Conservation (phyloP, 2,113 vertebrate species). For the Phaethon lepturus region DNA sequence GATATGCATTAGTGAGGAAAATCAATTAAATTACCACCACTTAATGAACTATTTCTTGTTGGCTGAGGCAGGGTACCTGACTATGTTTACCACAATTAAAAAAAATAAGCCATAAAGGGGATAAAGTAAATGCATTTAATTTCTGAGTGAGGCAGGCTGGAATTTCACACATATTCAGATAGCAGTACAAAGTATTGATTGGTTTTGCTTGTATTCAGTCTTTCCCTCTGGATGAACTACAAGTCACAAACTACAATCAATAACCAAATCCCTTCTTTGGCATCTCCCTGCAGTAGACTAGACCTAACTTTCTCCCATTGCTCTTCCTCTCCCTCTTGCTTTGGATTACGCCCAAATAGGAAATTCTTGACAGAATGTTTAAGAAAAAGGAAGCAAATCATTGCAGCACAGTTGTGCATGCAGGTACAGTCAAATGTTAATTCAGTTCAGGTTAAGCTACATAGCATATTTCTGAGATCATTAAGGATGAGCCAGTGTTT, state of each 20-base stretch:
- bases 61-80: not conserved
- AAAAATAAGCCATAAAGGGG: not conserved
- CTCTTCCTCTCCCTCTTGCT: not conserved
- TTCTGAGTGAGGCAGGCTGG: not conserved
- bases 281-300: not conserved
- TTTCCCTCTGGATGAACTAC: not conserved
- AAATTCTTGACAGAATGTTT: not conserved
- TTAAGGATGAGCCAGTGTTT: not conserved
- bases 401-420: not conserved
- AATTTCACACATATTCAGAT: not conserved
- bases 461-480: not conserved
- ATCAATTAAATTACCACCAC: constrained; percentile 31
- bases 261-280: not conserved
- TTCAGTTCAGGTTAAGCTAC: not conserved
- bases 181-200: not conserved
- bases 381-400: not conserved
- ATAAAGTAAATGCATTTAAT: not conserved
- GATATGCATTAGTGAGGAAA: constrained; percentile 25
- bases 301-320: not conserved
- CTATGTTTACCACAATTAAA: not conserved
- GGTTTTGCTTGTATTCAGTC: not conserved
- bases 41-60: not conserved
- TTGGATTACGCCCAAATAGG: not conserved
- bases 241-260: not conserved
- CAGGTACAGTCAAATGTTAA: not conserved